Evolutionary conservation across 2,888 invertebrate species (phyloP).

Genomic region (Dynastes grantii): DNA sequence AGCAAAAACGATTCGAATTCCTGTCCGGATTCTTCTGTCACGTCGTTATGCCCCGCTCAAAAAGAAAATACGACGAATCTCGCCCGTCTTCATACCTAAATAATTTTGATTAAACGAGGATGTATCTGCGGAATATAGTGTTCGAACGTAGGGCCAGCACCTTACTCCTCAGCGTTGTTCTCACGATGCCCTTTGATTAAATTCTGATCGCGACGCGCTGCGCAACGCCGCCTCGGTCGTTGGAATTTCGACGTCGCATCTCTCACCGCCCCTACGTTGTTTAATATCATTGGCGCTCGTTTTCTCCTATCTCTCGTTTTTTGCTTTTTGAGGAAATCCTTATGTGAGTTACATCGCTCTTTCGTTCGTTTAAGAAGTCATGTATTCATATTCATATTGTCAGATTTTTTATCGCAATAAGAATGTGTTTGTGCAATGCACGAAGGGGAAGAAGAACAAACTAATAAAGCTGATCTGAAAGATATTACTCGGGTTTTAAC

Average conservation of each 20-base stretch:
- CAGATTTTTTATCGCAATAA: too few relatives aligned
- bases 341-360: not conserved
- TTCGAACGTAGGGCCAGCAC: not conserved
- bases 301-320: not conserved
- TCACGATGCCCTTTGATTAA: conserved; percentile 67
- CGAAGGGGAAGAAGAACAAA: too few relatives aligned
- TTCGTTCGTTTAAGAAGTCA: not conserved
- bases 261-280: conserved; percentile 62
- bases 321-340: not conserved
- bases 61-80: conserved; percentile 38
- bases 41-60: not conserved
- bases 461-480: too few relatives aligned
- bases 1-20: conserved; percentile 36
- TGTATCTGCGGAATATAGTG: not conserved
- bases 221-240: not conserved
- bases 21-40: conserved; percentile 15
- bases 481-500: too few relatives aligned
- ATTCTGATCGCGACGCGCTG: conserved; percentile 65
- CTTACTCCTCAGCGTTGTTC: not conserved
- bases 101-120: conserved; percentile 42
- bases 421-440: too few relatives aligned
- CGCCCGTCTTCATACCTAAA: conserved; percentile 37
- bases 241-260: conserved; percentile 55
- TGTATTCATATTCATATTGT: too few relatives aligned
- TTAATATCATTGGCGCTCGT: conserved; percentile 56